Conservation (phyloP, 2,797 vertebrate genomes). For the Synaphobranchus kaupii region DNA sequence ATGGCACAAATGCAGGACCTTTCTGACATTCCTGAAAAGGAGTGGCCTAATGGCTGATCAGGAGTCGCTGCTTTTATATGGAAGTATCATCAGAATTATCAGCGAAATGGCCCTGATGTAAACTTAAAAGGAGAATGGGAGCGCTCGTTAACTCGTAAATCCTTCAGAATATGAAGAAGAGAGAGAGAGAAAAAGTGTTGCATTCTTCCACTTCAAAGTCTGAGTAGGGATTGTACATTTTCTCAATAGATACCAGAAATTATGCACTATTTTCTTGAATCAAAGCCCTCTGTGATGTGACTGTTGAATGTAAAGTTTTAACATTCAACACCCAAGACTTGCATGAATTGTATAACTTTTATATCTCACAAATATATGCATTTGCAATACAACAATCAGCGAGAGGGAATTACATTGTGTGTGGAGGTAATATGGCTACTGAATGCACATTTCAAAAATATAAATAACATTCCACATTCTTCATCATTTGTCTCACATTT, state of each 20-base stretch:
- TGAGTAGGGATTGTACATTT: neutral
- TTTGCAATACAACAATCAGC: neutral
- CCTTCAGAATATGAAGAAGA: slow-evolving; percentile 35
- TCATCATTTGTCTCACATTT: neutral
- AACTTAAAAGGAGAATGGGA: slow-evolving; percentile 44
- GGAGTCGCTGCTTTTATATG: slow-evolving; percentile 33
- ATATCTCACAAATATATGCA: neutral
- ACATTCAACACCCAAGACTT: too few relatives aligned
- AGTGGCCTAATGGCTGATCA: slow-evolving; percentile 41
- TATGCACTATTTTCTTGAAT: neutral
- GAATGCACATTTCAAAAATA: neutral
- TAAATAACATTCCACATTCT: neutral
- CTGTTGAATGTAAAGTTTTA: neutral
- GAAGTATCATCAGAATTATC: slow-evolving; percentile 40
- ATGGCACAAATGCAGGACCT: slow-evolving; percentile 39
- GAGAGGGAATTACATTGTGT: neutral
- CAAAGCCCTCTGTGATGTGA: neutral
- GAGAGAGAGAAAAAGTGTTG: neutral
- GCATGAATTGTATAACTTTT: neutral
- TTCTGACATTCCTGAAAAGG: slow-evolving; percentile 39
- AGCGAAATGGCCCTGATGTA: slow-evolving; percentile 38
- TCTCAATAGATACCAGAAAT: neutral
- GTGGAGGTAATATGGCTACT: neutral
- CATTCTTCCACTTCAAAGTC: neutral
- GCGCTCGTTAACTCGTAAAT: slow-evolving; percentile 46